phyloP scores from a whole-genome alignment of 1,140 invertebrate genomes.

The Colletes gigas region DNA sequence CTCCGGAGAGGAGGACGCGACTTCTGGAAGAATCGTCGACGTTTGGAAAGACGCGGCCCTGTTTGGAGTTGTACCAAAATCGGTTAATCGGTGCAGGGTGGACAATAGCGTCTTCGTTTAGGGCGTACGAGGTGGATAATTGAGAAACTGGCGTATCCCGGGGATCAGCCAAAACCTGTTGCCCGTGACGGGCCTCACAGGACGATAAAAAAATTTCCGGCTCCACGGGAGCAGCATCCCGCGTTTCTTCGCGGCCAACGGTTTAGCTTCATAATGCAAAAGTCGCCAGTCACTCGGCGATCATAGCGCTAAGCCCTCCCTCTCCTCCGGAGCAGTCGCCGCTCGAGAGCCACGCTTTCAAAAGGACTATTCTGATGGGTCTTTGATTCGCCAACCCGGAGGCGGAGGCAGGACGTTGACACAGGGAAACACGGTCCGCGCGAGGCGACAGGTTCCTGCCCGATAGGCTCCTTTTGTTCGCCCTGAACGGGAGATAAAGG shows the following conservation, averaged over 20 bases:
- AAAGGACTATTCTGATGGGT: constrained; percentile 58
- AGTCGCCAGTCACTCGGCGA: constrained; percentile 75
- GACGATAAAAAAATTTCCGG: constrained; percentile 73
- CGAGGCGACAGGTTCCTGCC: constrained; percentile 37
- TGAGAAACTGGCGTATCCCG: constrained; percentile 6
- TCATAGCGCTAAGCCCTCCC: constrained; percentile 73
- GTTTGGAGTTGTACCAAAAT: neutral
- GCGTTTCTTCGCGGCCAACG: constrained; percentile 73
- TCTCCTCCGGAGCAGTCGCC: constrained; percentile 37
- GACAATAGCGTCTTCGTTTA: neutral
- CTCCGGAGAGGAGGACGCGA: too few relatives aligned
- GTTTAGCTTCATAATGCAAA: constrained; percentile 76
- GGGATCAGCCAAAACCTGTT: constrained; percentile 68
- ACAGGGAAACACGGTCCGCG: constrained; percentile 53
- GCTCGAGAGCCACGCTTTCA: constrained; percentile 48
- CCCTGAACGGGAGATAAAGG: constrained; percentile 22
- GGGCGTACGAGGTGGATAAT: constrained; percentile 1
- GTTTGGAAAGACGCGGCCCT: neutral
- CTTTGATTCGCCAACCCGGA: constrained; percentile 54
- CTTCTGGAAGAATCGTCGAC: neutral
- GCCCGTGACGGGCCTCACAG: constrained; percentile 74
- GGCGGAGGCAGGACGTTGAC: constrained; percentile 61
- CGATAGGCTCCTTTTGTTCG: constrained; percentile 50
- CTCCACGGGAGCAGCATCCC: constrained; percentile 68
- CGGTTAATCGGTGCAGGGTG: neutral